phyloP scores from a whole-genome alignment of 92 coral and sea anemone species.

The Desmophyllum pertusum region DNA sequence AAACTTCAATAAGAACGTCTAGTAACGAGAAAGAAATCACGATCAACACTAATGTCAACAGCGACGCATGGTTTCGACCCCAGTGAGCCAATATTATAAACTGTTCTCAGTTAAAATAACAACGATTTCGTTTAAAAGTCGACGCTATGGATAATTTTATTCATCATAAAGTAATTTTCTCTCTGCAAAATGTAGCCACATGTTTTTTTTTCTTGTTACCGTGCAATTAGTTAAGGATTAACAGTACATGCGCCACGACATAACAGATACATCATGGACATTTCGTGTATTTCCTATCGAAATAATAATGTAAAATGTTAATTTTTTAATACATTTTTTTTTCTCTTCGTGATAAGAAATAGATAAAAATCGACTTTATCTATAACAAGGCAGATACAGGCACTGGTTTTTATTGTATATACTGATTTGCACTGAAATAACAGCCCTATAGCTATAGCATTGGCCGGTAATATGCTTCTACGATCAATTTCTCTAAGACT shows the following conservation, averaged over 20 bases:
- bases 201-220: neutral
- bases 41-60: neutral
- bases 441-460: neutral
- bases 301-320: no score
- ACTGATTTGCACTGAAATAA: neutral
- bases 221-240: neutral
- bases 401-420: neutral
- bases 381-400: neutral
- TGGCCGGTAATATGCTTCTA: neutral
- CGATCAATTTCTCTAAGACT: neutral
- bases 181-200: neutral
- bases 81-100: neutral
- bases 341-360: neutral
- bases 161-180: neutral
- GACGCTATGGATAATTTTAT: neutral
- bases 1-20: neutral
- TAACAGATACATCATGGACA: slow-evolving; percentile 3
- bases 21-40: neutral
- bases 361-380: neutral
- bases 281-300: no score
- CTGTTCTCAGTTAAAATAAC: neutral
- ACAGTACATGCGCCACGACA: slow-evolving; percentile 4
- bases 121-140: neutral
- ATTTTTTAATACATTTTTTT: no score
- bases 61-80: neutral